Evolutionary conservation across 2,797 vertebrate species (phyloP), one percentile per base, ranked within the genome.

Genomic region (Gila robusta): DNA sequence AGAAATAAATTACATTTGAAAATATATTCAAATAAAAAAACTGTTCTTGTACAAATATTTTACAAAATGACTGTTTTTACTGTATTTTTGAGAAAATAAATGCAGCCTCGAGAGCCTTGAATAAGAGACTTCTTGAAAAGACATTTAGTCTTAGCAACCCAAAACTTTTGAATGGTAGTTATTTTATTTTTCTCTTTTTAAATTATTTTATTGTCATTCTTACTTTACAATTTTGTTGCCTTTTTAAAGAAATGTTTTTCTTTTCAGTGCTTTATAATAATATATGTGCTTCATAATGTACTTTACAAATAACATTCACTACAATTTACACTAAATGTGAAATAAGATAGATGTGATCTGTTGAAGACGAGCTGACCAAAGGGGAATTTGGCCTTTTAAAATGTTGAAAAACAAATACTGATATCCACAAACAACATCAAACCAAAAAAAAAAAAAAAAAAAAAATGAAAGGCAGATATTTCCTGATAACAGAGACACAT

Each of bases 401-500:
- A 8, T 1, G 5, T 37, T 67, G 14, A 74, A 62, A 56, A 52
- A 9, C 37, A 23, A 56, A 56, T 19, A 35, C n/a, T 73, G 14
- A 52, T 71, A 80, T 44, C 80, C 64, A 67, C 59, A 80, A 23
- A 39, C 62, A 41, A 56, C 37, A 78, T 23, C 39, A 71, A 73
- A 28, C 19, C 54, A 62, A 17, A 17, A 52, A 52, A 52, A 52
- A 5, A 14, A 23, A 49, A 49, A 49, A 19, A 52, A 52, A 52
- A 54, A 5, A 16, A 23, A 16, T n/a, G 4, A 72, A 56, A 87
- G 21, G 49, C 32, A 70, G 79, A 83, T 74, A 19, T 47, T 87
- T 83, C 35, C 35, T 72, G 76, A 81, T 81, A 83, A 80, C 56
- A 56, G 39, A 70, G 41, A 69, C 44, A 77, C 32, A 19, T 9